Evolutionary conservation across 1,140 invertebrate species (phyloP).

Genomic region (Diorhabda carinulata): DNA sequence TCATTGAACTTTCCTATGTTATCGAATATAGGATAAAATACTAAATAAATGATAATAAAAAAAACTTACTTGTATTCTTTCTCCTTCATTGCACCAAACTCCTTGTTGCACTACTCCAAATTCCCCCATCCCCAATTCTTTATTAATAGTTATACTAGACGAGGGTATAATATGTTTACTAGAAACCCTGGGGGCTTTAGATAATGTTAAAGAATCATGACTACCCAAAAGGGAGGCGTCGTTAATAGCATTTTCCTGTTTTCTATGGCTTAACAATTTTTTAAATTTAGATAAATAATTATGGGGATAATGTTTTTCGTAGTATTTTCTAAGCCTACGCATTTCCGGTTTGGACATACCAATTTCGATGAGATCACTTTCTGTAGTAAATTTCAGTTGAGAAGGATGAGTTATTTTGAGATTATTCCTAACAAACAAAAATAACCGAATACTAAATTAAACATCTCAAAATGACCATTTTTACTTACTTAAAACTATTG

Average conservation of each 20-base stretch:
- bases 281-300: constrained; percentile 90
- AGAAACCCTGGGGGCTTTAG: constrained; percentile 58
- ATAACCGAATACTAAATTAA: background rate
- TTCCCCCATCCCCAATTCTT: constrained; percentile 92
- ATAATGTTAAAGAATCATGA: constrained; percentile 35
- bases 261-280: constrained; percentile 62
- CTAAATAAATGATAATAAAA: no score
- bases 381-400: constrained; percentile 94
- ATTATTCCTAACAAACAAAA: constrained; percentile 59
- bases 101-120: constrained; percentile 98
- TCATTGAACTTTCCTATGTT: no score
- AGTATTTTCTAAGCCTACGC: constrained; percentile 87
- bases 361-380: constrained; percentile 85
- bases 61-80: constrained; percentile 62
- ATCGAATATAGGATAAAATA: no score
- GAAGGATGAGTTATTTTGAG: constrained; percentile 81
- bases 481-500: constrained; percentile 57
- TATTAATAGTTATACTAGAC: constrained; percentile 89
- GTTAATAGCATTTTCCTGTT: constrained; percentile 53
- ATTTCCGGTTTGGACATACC: constrained; percentile 96
- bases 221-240: constrained; percentile 35
- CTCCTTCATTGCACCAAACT: constrained; percentile 94
- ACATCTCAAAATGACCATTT: background rate
- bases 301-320: constrained; percentile 88
- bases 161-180: constrained; percentile 94